Evolutionary conservation across 2,888 invertebrate genomes (phyloP).

Genomic region (Anthophora plumipes): DNA sequence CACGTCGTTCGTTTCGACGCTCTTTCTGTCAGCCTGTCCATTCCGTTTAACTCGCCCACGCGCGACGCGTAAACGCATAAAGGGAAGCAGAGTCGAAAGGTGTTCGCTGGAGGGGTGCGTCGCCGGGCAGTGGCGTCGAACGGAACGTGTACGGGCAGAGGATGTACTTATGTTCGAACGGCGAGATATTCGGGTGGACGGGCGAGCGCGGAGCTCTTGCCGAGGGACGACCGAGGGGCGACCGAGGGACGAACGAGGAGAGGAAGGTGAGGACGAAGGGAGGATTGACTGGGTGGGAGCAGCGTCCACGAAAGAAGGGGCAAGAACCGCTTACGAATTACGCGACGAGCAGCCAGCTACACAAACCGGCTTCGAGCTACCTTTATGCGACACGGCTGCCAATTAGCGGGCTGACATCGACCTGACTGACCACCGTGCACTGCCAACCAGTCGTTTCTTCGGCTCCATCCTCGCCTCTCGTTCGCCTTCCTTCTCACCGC

Average conservation of each 20-base stretch:
- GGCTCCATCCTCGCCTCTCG: slow-evolving; percentile 60
- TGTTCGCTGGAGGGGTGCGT: slow-evolving; percentile 44
- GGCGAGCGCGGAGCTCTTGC: too few relatives aligned
- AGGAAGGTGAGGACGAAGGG: slow-evolving; percentile 32
- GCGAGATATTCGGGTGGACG: slow-evolving; percentile 28
- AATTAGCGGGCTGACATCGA: slow-evolving; percentile 84
- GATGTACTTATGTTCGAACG: neutral
- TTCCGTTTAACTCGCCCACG: slow-evolving; percentile 72
- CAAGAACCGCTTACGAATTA: slow-evolving; percentile 83
- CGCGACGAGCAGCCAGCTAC: slow-evolving; percentile 81
- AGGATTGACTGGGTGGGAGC: slow-evolving; percentile 40
- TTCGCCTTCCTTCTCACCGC: slow-evolving; percentile 42
- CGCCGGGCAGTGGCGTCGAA: slow-evolving; percentile 26
- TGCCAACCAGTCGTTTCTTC: slow-evolving; percentile 72
- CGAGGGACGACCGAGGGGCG: slow-evolving; percentile 34
- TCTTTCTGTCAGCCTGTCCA: slow-evolving; percentile 47
- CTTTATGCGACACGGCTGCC: slow-evolving; percentile 83
- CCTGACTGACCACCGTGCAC: slow-evolving; percentile 82
- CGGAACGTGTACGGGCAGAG: slow-evolving; percentile 51
- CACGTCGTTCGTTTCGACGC: slow-evolving; percentile 48
- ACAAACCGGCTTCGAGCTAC: slow-evolving; percentile 81
- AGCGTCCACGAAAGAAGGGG: slow-evolving; percentile 61
- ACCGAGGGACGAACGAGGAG: slow-evolving; percentile 34
- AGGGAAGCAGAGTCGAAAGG: slow-evolving; percentile 61
- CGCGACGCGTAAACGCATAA: slow-evolving; percentile 65